Percentiles rank a stretch among this genome's conserved stretches.
Conservation (phyloP, 2,888 invertebrate species). For the Altica lythri region DNA sequence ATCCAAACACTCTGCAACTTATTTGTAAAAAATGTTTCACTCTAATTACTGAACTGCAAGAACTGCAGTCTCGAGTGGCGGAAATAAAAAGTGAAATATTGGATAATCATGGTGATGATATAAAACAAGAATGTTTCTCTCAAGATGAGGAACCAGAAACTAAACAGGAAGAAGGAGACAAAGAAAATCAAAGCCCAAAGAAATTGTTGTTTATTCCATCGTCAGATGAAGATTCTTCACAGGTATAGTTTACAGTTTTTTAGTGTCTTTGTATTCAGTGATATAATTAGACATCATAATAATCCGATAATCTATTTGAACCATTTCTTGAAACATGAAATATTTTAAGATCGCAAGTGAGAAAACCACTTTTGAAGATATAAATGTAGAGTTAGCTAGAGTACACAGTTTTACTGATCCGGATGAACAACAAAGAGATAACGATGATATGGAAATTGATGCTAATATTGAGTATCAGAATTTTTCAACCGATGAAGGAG, state of each 20-base stretch:
- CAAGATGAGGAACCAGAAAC: slow-evolving; percentile 38
- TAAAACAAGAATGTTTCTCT: no score
- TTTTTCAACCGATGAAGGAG: slow-evolving; percentile 31
- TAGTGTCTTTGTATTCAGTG: no score
- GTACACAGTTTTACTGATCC: slow-evolving; percentile 46
- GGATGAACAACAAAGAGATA: slow-evolving; percentile 24
- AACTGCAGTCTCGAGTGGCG: slow-evolving; percentile 59
- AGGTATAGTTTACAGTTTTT: slow-evolving; percentile 6
- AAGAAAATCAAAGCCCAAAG: slow-evolving; percentile 47
- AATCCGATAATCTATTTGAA: no score
- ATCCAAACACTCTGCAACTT: slow-evolving; percentile 61
- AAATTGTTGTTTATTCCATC: slow-evolving; percentile 55
- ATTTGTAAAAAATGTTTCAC: slow-evolving; percentile 73
- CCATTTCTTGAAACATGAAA: no score
- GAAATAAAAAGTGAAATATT: slow-evolving; percentile 62
- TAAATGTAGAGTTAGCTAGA: slow-evolving; percentile 54
- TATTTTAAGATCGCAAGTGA: slow-evolving; percentile 26
- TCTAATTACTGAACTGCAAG: slow-evolving; percentile 66
- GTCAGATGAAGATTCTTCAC: slow-evolving; percentile 51
- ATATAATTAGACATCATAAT: no score
- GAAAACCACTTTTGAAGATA: slow-evolving; percentile 46
- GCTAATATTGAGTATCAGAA: slow-evolving; percentile 35
- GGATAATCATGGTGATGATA: slow-evolving; percentile 30
- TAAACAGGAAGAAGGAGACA: slow-evolving; percentile 47
- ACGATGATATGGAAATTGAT: slow-evolving; percentile 33